Percentiles rank a stretch among this genome's conserved stretches.
Evolutionary conservation across 2,888 invertebrate genomes (phyloP).

Genomic region (Alloscopus bannaensis): DNA sequence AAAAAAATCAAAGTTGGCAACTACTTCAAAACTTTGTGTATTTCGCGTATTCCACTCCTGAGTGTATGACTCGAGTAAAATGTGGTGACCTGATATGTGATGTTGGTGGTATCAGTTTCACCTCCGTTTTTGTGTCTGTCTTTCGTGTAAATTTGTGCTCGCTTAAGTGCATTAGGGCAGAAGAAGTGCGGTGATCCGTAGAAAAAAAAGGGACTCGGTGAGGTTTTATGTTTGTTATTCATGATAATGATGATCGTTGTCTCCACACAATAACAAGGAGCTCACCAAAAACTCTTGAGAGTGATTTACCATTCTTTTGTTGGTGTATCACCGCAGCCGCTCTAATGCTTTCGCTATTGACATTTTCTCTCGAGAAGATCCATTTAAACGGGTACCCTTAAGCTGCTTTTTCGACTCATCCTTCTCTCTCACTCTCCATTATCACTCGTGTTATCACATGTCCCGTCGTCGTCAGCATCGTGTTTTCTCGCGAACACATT

Average conservation of each 20-base stretch:
- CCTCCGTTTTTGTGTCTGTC: too few relatives aligned
- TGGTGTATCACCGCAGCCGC: conserved; percentile 16
- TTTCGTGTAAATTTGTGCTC: conserved; percentile 34
- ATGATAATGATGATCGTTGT: conserved; percentile 52
- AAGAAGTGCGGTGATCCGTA: conserved; percentile 29
- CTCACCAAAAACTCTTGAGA: conserved; percentile 41
- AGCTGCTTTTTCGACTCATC: conserved; percentile 47
- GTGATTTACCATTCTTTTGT: conserved; percentile 61
- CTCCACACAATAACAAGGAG: conserved; percentile 34
- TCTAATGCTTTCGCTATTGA: conserved; percentile 22
- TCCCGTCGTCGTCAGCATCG: background rate
- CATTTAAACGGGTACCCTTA: conserved; percentile 60
- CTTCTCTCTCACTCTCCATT: too few relatives aligned
- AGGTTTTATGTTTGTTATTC: conserved; percentile 44
- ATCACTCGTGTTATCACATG: conserved; percentile 27
- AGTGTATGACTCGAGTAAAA: too few relatives aligned
- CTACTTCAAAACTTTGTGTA: conserved; percentile 44
- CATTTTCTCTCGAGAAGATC: conserved; percentile 50
- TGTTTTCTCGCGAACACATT: background rate
- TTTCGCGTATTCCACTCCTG: conserved; percentile 42
- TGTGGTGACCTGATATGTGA: background rate
- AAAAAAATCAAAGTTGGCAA: conserved; percentile 20
- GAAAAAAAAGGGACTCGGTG: conserved; percentile 7
- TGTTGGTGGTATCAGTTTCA: conserved; percentile 41
- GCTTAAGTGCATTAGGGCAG: conserved; percentile 54